phyloP scores from a whole-genome alignment of 2,113 vertebrate species.

The Tragulus kanchil region DNA sequence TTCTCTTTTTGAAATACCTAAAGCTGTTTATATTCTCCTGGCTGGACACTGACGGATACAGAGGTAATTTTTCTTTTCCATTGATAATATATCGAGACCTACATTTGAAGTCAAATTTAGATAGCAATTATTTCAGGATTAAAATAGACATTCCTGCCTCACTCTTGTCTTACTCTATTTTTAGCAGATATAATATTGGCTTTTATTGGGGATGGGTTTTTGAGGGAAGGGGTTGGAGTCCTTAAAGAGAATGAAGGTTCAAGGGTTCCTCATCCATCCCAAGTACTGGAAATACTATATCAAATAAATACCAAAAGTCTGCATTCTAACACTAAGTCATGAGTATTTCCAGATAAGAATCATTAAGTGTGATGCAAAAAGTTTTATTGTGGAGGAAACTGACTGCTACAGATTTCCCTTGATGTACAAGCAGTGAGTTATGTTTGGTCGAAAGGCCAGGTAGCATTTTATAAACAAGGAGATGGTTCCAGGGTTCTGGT shows the following conservation, averaged over 20 bases:
- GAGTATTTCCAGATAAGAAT: not conserved
- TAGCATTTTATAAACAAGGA: not conserved
- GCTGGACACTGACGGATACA: not conserved
- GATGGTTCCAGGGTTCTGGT: not conserved
- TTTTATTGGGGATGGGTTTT: not conserved
- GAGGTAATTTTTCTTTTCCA: slow-evolving; percentile 33
- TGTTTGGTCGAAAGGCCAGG: not conserved
- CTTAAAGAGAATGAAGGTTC: slow-evolving; percentile 18
- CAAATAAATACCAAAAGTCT: not conserved
- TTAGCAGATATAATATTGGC: not conserved
- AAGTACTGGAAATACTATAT: not conserved
- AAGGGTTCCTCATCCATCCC: not conserved
- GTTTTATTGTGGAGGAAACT: not conserved
- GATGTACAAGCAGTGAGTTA: not conserved
- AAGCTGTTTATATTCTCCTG: not conserved
- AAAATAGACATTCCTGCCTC: not conserved
- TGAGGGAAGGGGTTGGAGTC: not conserved
- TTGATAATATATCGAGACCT: not conserved
- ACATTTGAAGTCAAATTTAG: slow-evolving; percentile 44
- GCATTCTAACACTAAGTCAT: not conserved
- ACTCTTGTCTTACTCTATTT: slow-evolving; percentile 8
- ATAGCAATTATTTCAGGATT: not conserved
- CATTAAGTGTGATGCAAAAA: not conserved
- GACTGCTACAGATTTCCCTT: not conserved
- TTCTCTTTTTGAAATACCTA: not conserved